Evolutionary conservation across 1,140 invertebrate species (phyloP), one percentile per base, ranked within the genome.

Genomic region (Mercenaria mercenaria): DNA sequence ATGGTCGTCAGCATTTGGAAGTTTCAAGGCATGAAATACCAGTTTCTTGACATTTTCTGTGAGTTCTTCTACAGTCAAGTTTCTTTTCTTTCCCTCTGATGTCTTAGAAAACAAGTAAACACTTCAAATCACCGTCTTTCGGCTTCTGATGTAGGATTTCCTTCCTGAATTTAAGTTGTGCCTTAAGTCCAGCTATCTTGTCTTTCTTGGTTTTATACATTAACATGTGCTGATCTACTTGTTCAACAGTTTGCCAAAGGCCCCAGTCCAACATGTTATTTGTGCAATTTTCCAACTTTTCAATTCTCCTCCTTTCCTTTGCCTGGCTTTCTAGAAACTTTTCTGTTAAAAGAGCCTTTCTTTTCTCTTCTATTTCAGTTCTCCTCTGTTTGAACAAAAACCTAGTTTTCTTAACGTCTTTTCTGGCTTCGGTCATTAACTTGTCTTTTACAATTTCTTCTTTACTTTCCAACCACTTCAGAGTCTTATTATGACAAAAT

Each of bases 401-500:
- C 41, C 81, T 67, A 6, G n/a, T 34, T 67, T 69, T 67, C 3
- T 43, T 47, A 23, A 69, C 43, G 23, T 84, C 61, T 26, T 47
- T 50, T 47, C 64, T 37, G 0, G 64, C 81, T 26, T 20, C 34
- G 11, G 39, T 15, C 0, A 67, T 2, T 1, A 84, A 67, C 61
- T 26, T 32, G 18, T n/a, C 43, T n/a, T 72, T 64, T 32, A 67
- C 81, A 1, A 26, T 67, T 23, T 67, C 37, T 23, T n/a, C 37
- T 69, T 84, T 84, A 32, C 43, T 43, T 0, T 41, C 4, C 13
- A 84, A n/a, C 81, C 61, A 84, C 0, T 32, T 1, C 34, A 67
- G 13, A 32, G 81, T 84, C 29, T 84, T 69, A 47, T 84, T 67
- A 69, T 84, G 81, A 20, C 0, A 37, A 69, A 84, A 84, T 59